Conservation (phyloP, 1,140 invertebrate species). For the Chironomus tepperi region DNA sequence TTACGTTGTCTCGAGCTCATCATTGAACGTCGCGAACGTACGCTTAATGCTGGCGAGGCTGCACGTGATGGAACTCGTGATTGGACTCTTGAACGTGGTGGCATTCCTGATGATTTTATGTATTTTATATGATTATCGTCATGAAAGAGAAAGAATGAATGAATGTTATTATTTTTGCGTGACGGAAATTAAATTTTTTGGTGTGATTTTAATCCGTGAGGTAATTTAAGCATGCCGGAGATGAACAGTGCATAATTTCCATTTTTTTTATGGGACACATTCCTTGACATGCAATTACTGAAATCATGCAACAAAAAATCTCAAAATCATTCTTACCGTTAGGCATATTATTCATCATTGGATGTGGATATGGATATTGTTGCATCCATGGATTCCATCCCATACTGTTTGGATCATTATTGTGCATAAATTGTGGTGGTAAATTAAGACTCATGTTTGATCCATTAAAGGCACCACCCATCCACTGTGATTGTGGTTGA, state of each 20-base stretch:
- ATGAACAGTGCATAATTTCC: neutral
- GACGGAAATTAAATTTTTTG: too few relatives aligned
- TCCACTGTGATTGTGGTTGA: conserved; percentile 35
- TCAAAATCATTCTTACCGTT: conserved; percentile 32
- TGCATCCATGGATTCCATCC: conserved; percentile 39
- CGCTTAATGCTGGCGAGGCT: conserved; percentile 57
- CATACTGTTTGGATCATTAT: conserved; percentile 32
- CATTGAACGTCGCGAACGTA: conserved; percentile 54
- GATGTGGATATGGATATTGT: conserved; percentile 40
- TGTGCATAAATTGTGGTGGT: conserved; percentile 41
- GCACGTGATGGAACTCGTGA: conserved; percentile 48
- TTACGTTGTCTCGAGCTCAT: conserved; percentile 37
- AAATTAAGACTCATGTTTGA: conserved; percentile 59
- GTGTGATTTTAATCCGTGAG: too few relatives aligned
- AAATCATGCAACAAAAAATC: conserved; percentile 19
- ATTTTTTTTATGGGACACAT: conserved; percentile 28
- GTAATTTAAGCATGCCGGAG: too few relatives aligned
- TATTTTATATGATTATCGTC: too few relatives aligned
- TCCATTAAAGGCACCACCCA: conserved; percentile 46
- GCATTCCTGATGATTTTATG: conserved; percentile 26
- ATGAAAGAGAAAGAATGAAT: too few relatives aligned
- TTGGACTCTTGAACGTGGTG: conserved; percentile 40
- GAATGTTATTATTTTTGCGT: too few relatives aligned
- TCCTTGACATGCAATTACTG: neutral
- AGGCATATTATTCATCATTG: conserved; percentile 34